Percentiles rank a stretch among this genome's conserved stretches.
Conservation (phyloP, 2,113 vertebrate genomes). For the Psophia crepitans region DNA sequence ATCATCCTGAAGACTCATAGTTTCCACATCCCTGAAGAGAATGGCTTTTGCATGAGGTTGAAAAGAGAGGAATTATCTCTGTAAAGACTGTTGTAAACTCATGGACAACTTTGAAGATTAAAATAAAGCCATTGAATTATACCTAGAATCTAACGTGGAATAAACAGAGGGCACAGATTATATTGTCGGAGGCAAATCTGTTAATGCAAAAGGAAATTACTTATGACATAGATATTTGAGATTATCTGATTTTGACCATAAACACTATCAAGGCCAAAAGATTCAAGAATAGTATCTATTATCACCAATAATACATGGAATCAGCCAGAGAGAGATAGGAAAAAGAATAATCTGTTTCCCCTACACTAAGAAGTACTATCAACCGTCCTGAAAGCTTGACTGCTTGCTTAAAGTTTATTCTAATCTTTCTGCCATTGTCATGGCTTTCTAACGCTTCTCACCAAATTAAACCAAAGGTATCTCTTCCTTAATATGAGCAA, state of each 20-base stretch:
- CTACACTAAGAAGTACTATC: neutral
- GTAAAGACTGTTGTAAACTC: neutral
- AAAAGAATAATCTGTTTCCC: neutral
- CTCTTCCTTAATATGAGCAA: neutral
- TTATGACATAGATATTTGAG: neutral
- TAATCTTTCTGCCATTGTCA: neutral
- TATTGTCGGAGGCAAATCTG: neutral
- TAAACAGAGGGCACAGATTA: neutral
- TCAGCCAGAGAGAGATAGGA: neutral
- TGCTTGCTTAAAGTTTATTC: neutral
- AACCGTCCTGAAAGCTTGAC: neutral
- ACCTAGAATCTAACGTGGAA: neutral
- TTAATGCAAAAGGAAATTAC: neutral
- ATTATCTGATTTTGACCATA: neutral
- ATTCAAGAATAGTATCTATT: neutral
- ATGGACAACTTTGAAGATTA: neutral
- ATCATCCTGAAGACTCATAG: neutral
- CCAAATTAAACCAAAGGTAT: neutral
- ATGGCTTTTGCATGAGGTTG: neutral
- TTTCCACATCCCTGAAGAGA: neutral
- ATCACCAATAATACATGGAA: neutral
- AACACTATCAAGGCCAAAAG: neutral
- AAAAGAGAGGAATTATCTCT: neutral
- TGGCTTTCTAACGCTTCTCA: neutral
- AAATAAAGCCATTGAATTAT: neutral